Evolutionary conservation across 2,113 vertebrate genomes (phyloP), one percentile per base, ranked within the genome.

Genomic region (Plecturocebus donacophilus): DNA sequence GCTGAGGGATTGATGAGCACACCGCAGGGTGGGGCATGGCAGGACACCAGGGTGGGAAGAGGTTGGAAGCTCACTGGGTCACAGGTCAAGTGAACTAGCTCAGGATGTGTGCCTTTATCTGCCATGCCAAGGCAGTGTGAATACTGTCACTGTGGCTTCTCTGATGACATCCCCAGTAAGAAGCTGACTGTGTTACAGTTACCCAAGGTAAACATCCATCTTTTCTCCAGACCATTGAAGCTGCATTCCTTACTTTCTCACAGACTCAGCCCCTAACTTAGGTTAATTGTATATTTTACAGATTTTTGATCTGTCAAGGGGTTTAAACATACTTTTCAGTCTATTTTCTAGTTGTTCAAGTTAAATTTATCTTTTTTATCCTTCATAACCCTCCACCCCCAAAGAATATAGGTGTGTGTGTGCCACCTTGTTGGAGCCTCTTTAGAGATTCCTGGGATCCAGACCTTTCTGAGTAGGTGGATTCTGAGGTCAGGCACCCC

Each of bases 41-140:
- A 40, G 38, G 79, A n/a, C n/a, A 27, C 25, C 38, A 9, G 38
- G 45, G 30, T 54, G 19, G 27, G 83, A 17, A 14, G 17, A 52
- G 17, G 9, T 23, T 2, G 11, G 92, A 84, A 30, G 19, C 8
- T 66, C 38, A 6, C 2, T 27, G 82, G 64, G 52, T 87, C 56
- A 25, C 42, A 8, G 5, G 52, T 49, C 35, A 16, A 8, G 45
- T n/a, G 12, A 8, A 32, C 81, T 8, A 40, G 80, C 20, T 8
- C 38, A 23, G 30, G 19, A 3, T 6, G 4, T 19, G 20, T 10
- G 4, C 3, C 64, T 70, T 54, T 19, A 20, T 6, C 52, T 3
- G 0, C 30, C 20, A 2, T 1, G 3, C 66, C 6, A 25, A 52
- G 42, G n/a, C 3, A 0, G 30, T 6, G 4, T 20, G 27, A 17